Percentiles rank a stretch among this genome's conserved stretches.
Evolutionary conservation across 1,140 invertebrate genomes (phyloP).

Genomic region (Chrysopa pallens): DNA sequence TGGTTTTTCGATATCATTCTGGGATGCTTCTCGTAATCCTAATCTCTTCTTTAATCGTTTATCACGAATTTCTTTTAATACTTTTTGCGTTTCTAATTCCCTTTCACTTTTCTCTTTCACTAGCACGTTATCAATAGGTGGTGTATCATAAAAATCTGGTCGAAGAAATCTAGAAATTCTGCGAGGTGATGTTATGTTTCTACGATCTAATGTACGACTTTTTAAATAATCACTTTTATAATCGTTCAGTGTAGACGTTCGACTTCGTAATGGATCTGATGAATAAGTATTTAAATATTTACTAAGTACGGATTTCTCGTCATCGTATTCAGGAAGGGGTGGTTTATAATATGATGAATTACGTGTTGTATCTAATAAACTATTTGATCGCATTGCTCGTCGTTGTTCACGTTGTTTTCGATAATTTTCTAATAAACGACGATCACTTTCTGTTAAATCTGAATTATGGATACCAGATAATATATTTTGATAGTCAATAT

Average conservation of each 20-base stretch:
- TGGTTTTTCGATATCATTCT: constrained; percentile 14
- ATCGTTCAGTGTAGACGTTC: neutral
- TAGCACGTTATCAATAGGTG: constrained; percentile 43
- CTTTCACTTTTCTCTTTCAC: constrained; percentile 48
- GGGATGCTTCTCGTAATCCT: constrained; percentile 9
- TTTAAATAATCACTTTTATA: neutral
- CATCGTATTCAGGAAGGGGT: neutral
- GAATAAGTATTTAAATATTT: neutral
- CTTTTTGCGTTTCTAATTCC: constrained; percentile 40
- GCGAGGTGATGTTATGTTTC: constrained; percentile 5
- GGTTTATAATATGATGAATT: neutral
- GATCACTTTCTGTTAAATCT: neutral
- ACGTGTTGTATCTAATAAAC: neutral
- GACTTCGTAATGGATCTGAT: neutral
- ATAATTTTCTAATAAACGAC: neutral
- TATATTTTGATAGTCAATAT: too few species aligned
- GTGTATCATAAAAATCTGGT: constrained; percentile 60
- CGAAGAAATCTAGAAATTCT: constrained; percentile 51
- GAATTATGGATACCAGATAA: neutral
- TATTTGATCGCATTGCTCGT: neutral
- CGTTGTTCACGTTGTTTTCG: neutral
- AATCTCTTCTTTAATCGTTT: constrained; percentile 29
- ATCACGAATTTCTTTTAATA: constrained; percentile 40
- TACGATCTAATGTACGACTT: neutral
- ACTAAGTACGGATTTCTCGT: neutral